Conservation (phyloP, 2,888 invertebrate species). For the Diaphora mendica region DNA sequence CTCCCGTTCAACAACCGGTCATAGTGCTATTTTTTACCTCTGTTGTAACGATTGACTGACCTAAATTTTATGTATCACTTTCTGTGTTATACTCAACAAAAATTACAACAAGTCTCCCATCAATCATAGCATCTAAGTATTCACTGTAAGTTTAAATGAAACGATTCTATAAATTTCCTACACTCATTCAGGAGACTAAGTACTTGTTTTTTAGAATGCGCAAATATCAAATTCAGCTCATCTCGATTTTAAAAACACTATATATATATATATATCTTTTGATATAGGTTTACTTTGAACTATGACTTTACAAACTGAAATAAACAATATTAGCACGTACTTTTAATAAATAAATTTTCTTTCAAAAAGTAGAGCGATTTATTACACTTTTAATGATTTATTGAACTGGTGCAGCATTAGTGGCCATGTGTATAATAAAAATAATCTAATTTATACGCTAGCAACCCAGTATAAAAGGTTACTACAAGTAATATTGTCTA, state of each 20-base stretch:
- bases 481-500: conserved; percentile 67
- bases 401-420: conserved; percentile 70
- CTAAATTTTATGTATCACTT: neutral
- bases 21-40: neutral
- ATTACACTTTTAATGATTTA: conserved; percentile 69
- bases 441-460: conserved; percentile 84
- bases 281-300: neutral
- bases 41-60: neutral
- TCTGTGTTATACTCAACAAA: neutral
- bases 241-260: too few species aligned
- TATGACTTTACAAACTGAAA: conserved; percentile 23
- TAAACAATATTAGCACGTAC: conserved; percentile 1
- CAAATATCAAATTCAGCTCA: too few species aligned
- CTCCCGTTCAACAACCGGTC: too few species aligned
- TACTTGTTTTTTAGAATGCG: too few species aligned
- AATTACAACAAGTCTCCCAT: too few species aligned
- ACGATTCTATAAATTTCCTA: too few species aligned
- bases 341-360: conserved; percentile 18
- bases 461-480: conserved; percentile 64
- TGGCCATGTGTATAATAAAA: conserved; percentile 78
- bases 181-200: too few species aligned
- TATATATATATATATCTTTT: too few species aligned
- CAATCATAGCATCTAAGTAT: too few species aligned
- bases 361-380: conserved; percentile 38
- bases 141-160: too few species aligned